Evolutionary conservation across 2,888 invertebrate genomes (phyloP).

Genomic region (Halictus quadricinctus): DNA sequence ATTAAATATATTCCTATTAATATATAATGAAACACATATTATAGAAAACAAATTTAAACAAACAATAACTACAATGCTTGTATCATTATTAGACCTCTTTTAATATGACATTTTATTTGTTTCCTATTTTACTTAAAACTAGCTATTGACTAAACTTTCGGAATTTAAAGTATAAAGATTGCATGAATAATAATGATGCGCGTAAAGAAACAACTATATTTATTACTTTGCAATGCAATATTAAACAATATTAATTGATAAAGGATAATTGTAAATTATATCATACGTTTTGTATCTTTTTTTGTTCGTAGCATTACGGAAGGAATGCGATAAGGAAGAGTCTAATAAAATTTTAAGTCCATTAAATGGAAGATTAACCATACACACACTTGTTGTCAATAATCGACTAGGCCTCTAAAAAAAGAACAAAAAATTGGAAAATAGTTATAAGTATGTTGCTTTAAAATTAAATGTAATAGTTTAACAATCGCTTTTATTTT

Average conservation of each 20-base stretch:
- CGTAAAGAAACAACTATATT: slow-evolving; percentile 49
- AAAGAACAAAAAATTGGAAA: slow-evolving; percentile 59
- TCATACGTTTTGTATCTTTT: slow-evolving; percentile 23
- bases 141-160: not conserved
- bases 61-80: not conserved
- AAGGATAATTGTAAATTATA: slow-evolving; percentile 40
- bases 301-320: slow-evolving; percentile 44
- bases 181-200: slow-evolving; percentile 30
- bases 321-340: slow-evolving; percentile 68
- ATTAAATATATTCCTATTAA: not conserved
- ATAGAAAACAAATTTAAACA: slow-evolving; percentile 7
- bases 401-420: slow-evolving; percentile 80
- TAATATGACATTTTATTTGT: not conserved
- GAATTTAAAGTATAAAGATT: not conserved
- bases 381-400: slow-evolving; percentile 68
- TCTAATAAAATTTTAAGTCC: slow-evolving; percentile 55
- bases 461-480: slow-evolving; percentile 20
- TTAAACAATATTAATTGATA: slow-evolving; percentile 42
- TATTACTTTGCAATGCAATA: slow-evolving; percentile 38
- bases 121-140: slow-evolving; percentile 10
- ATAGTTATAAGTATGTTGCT: not conserved
- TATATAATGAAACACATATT: not conserved
- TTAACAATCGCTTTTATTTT: slow-evolving; percentile 26
- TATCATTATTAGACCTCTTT: slow-evolving; percentile 5
- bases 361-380: slow-evolving; percentile 58